phyloP scores from a whole-genome alignment of 2,797 vertebrate genomes.

The Anableps anableps region DNA sequence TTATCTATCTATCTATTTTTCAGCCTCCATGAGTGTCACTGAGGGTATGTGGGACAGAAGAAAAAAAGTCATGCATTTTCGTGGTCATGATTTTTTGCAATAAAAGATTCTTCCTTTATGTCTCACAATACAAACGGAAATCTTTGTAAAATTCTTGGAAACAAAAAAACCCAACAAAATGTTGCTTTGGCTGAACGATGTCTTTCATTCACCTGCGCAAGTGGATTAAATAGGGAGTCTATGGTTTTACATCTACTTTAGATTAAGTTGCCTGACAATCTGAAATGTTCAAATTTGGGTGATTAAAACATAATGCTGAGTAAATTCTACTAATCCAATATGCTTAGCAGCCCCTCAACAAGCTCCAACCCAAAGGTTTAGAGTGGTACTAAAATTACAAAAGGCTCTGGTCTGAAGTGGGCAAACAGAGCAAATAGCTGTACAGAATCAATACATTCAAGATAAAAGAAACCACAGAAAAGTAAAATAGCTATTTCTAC shows the following conservation, averaged over 20 bases:
- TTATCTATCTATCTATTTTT: neutral
- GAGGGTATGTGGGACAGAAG: neutral
- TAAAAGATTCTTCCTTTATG: neutral
- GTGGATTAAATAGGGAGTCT: neutral
- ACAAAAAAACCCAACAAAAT: no score
- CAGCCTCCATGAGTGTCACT: neutral
- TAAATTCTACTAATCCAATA: neutral
- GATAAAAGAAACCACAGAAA: neutral
- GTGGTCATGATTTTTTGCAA: neutral
- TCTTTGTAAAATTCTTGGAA: no score
- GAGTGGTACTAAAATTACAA: neutral
- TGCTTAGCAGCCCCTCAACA: neutral
- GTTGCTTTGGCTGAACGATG: no score
- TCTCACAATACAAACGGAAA: no score
- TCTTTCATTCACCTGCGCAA: no score
- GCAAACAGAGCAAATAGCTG: neutral
- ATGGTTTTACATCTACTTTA: neutral
- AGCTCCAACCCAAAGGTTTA: neutral
- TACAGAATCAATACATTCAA: neutral
- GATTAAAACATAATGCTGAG: neutral
- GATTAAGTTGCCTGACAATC: neutral
- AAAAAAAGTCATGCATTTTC: neutral
- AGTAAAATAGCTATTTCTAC: neutral
- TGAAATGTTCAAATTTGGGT: no score
- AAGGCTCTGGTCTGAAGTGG: neutral